Evolutionary conservation across 2,113 vertebrate species (phyloP), one percentile per base, ranked within the genome.

Genomic region (Lasiurus borealis): DNA sequence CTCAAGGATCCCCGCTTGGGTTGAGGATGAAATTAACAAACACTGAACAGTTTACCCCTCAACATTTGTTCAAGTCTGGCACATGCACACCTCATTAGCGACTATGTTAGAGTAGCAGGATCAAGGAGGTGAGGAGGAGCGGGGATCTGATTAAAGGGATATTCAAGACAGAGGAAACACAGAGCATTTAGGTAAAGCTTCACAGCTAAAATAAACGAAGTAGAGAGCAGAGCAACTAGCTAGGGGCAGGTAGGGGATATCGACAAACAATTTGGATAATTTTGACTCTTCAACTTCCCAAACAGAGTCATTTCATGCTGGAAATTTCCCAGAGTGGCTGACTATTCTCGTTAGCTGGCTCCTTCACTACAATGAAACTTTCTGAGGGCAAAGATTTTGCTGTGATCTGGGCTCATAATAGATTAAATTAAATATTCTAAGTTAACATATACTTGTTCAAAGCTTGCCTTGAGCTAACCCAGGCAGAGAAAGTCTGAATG

Each of bases 51-150:
- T 96, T 96, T 86, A 95, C 93, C 83, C 88, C 85, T 94, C 92
- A 90, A 94, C 97, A 96, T 95, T 96, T 97, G 95, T 94, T 95
- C 95, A 91, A 93, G 96, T 97, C 96, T 97, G 96, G 88, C 97
- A 97, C 95, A 89, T 92, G 93, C 96, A 97, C 88, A 88, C 95
- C 88, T 97, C 96, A 95, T 97, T 97, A 97, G 96, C 92, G 85
- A 57, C 95, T 95, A 40, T 31, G 85, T 82, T 90, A 78, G 90
- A 95, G 96, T 83, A 89, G 90, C 85, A 90, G 66, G 95, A 94
- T 90, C 95, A 88, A 83, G 92, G 88, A 95, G 92, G 95, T 95
- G 92, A 95, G 92, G 83, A 57, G 86, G 75, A 90, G 92, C 83
- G 57, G 31, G 90, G 85, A 48, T 95, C 88, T 95, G 85, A 95